A percentile compares a stretch with the other conserved stretches of the same genome.
phyloP scores from a whole-genome alignment of 2,113 vertebrate species.

The cattle (Bos taurus) region ARS-UCD2.0 NC_037334.1:100224501-100225000 shows the following conservation, averaged over 20 bases:
- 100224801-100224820: background rate
- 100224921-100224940: background rate
- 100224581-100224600: background rate
- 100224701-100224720: background rate
- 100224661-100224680: background rate
- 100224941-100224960: background rate
- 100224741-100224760: background rate
- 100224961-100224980: background rate
- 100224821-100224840: background rate
- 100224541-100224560: background rate
- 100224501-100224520: background rate
- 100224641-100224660: background rate
- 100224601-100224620: background rate
- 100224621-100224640: background rate
- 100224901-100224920: background rate
- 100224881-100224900: too few species aligned
- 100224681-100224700: background rate
- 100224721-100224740: background rate
- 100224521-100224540: background rate
- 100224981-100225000: too few species aligned
- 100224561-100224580: background rate
- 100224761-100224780: background rate
- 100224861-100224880: too few species aligned
- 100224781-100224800: background rate
- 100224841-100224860: background rate